Conservation (phyloP, 2,113 vertebrate genomes). For the Mionectes macconnelli region DNA sequence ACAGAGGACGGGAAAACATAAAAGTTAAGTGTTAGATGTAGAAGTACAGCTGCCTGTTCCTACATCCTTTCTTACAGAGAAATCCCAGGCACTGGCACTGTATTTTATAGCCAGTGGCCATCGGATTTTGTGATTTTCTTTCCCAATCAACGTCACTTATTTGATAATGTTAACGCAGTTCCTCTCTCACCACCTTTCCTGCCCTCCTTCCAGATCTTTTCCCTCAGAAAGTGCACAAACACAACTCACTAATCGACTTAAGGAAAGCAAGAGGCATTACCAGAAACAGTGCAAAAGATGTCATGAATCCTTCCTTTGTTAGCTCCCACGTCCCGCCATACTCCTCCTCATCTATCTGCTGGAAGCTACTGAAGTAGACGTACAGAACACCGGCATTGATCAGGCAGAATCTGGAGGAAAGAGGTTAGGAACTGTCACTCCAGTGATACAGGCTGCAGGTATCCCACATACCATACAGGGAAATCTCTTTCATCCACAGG, state of each 20-base stretch:
- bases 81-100: neutral
- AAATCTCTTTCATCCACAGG: neutral
- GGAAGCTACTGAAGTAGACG: constrained; percentile 97
- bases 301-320: constrained; percentile 99
- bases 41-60: neutral
- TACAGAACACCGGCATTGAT: constrained; percentile 97
- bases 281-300: constrained; percentile 97
- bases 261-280: constrained; percentile 67
- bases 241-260: neutral
- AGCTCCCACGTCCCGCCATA: constrained; percentile 98
- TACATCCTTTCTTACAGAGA: neutral
- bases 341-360: constrained; percentile 97
- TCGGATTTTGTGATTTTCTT: neutral
- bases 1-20: neutral
- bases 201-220: neutral
- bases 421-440: neutral
- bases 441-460: neutral
- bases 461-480: neutral
- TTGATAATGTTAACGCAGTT: neutral
- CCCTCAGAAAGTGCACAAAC: neutral
- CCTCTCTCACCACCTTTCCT: neutral
- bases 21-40: neutral
- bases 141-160: neutral
- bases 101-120: neutral
- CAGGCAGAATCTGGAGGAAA: constrained; percentile 89